Percentiles rank a stretch among this genome's conserved stretches.
Conservation (phyloP, 2,797 vertebrate genomes). For the Sebastes wilsoni region DNA sequence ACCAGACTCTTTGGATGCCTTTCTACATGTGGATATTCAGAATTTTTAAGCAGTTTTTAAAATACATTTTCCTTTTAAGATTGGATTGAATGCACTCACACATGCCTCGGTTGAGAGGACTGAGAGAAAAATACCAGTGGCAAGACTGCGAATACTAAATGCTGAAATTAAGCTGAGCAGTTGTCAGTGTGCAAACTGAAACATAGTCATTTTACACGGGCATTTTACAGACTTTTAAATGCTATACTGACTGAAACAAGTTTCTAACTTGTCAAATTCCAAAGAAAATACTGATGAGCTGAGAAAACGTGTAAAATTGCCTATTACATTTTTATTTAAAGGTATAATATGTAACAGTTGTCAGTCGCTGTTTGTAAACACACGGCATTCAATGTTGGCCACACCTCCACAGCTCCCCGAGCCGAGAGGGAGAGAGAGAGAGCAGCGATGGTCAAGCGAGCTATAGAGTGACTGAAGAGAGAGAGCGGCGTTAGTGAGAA, state of each 20-base stretch:
- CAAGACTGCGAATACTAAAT: constrained; percentile 18
- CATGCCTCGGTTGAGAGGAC: constrained; percentile 7
- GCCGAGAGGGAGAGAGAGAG: no score
- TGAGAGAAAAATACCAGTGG: background rate
- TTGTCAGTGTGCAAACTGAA: constrained; percentile 5
- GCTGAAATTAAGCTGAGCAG: constrained; percentile 4
- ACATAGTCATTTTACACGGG: constrained; percentile 5
- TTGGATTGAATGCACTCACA: constrained; percentile 21
- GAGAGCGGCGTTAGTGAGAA: no score
- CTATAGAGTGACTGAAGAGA: no score
- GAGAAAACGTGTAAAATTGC: background rate
- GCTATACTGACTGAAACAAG: background rate
- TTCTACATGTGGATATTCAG: constrained; percentile 39
- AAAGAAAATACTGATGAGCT: constrained; percentile 50
- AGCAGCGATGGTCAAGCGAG: no score
- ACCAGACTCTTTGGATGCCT: constrained; percentile 56
- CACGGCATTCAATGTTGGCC: no score
- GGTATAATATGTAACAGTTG: no score
- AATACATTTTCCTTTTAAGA: constrained; percentile 4
- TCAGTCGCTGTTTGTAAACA: no score
- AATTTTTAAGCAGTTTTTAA: constrained; percentile 28
- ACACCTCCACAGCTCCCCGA: no score
- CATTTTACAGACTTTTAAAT: constrained; percentile 48
- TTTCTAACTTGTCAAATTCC: constrained; percentile 32
- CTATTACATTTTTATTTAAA: background rate